These are phyloP conservation scores for Benitochromis conjunctus DNA, from an alignment of 2,113 vertebrate genomes.

Conservation along the genomic window DNA sequence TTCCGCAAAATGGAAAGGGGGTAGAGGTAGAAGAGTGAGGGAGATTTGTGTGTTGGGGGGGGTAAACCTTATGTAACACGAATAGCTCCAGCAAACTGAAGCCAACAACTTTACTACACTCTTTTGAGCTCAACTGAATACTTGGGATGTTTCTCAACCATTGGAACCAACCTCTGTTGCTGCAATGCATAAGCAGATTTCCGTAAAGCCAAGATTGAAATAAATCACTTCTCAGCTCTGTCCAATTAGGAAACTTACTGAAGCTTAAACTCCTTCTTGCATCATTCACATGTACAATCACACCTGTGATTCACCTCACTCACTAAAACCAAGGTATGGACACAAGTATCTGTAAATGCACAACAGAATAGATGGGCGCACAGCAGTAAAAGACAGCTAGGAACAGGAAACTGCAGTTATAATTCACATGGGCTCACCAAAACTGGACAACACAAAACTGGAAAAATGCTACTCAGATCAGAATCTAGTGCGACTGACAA, in stretches of 20 bases:
- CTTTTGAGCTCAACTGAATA: constrained; percentile 17
- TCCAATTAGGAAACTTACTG: background rate
- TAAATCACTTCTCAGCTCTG: background rate
- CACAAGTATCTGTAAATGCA: too few species aligned
- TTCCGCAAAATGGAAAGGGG: constrained; percentile 38
- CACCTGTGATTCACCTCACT: background rate
- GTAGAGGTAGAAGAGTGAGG: background rate
- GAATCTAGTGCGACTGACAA: too few species aligned
- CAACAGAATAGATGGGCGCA: too few species aligned
- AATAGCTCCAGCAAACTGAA: constrained; percentile 43
- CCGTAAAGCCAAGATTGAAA: background rate
- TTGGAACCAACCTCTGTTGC: background rate
- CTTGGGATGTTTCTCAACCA: constrained; percentile 35
- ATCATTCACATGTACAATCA: background rate
- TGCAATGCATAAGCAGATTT: constrained; percentile 31
- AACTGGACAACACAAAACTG: too few species aligned
- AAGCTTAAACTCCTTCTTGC: background rate
- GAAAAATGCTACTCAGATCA: too few species aligned
- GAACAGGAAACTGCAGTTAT: too few species aligned
- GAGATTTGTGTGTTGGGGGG: background rate
- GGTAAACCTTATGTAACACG: constrained; percentile 49
- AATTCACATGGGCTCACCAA: too few species aligned
- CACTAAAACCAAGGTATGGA: too few species aligned
- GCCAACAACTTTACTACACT: constrained; percentile 54
- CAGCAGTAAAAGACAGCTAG: too few species aligned